phyloP scores from a whole-genome alignment of 2,797 vertebrate genomes.

The Sebastes jordani region DNA sequence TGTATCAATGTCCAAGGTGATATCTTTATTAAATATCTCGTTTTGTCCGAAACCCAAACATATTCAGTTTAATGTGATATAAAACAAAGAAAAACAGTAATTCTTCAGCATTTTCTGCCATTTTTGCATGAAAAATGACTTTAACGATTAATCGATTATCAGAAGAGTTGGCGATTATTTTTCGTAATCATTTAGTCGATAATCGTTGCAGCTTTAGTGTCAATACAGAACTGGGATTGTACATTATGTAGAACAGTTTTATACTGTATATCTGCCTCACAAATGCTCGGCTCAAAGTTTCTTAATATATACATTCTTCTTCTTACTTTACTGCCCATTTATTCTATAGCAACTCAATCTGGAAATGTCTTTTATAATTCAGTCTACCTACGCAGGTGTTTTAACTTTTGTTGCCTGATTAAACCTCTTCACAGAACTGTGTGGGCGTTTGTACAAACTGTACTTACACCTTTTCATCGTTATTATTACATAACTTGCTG shows the following conservation, averaged over 20 bases:
- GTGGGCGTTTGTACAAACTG: not conserved
- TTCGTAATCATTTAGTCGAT: too few species aligned
- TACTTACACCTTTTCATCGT: not conserved
- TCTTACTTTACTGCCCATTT: not conserved
- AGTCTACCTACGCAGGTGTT: constrained; percentile 9
- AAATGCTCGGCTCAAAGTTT: not conserved
- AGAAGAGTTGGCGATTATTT: too few species aligned
- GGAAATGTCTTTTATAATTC: not conserved
- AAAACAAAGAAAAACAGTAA: too few species aligned
- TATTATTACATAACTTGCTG: not conserved
- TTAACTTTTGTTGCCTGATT: constrained; percentile 4
- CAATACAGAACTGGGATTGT: not conserved
- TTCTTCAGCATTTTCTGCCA: too few species aligned
- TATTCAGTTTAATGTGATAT: too few species aligned
- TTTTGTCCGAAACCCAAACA: too few species aligned
- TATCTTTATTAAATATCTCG: too few species aligned
- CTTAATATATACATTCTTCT: not conserved
- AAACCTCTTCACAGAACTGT: not conserved
- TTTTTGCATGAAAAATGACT: too few species aligned
- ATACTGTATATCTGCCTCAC: not conserved
- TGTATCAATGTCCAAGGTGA: too few species aligned
- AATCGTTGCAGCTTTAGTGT: not conserved
- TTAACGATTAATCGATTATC: too few species aligned
- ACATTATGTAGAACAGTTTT: too few species aligned
- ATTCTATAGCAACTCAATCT: not conserved